Conservation (phyloP, 1,140 invertebrate genomes). For the Ridgeia piscesae region DNA sequence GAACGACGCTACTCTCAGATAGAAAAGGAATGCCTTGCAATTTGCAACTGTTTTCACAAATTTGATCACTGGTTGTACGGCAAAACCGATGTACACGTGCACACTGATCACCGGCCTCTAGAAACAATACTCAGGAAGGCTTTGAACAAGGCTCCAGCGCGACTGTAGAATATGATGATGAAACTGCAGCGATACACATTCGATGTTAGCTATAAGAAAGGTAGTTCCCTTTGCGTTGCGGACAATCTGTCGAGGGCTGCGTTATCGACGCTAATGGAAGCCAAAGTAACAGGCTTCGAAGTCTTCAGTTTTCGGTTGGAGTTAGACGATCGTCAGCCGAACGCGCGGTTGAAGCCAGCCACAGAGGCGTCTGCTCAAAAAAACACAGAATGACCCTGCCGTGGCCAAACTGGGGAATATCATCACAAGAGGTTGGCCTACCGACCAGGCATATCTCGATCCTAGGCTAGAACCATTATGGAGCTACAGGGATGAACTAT, state of each 20-base stretch:
- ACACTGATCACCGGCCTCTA: slow-evolving; percentile 31
- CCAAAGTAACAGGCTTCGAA: slow-evolving; percentile 12
- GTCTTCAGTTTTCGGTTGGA: background rate
- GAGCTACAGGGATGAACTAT: no score
- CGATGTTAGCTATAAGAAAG: slow-evolving; percentile 46
- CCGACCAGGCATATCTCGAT: background rate
- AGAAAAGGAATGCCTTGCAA: slow-evolving; percentile 59
- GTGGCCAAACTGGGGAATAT: background rate
- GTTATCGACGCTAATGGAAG: background rate
- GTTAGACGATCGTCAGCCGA: background rate
- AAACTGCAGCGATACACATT: slow-evolving; percentile 54
- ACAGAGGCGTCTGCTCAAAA: background rate
- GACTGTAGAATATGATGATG: slow-evolving; percentile 54
- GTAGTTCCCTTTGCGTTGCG: slow-evolving; percentile 53
- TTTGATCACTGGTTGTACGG: slow-evolving; percentile 19
- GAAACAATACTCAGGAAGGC: no score
- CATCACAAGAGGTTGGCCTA: slow-evolving; percentile 10
- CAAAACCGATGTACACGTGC: background rate
- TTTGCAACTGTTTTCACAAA: slow-evolving; percentile 31
- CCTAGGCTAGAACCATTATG: no score
- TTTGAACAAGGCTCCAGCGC: no score
- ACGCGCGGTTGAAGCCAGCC: no score
- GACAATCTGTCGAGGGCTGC: slow-evolving; percentile 35
- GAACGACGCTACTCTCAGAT: slow-evolving; percentile 60
- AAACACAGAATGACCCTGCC: slow-evolving; percentile 1